These are phyloP conservation scores for Lasioglossum baleicum DNA, from an alignment of 1,140 invertebrate species.

Conservation along the genomic window DNA sequence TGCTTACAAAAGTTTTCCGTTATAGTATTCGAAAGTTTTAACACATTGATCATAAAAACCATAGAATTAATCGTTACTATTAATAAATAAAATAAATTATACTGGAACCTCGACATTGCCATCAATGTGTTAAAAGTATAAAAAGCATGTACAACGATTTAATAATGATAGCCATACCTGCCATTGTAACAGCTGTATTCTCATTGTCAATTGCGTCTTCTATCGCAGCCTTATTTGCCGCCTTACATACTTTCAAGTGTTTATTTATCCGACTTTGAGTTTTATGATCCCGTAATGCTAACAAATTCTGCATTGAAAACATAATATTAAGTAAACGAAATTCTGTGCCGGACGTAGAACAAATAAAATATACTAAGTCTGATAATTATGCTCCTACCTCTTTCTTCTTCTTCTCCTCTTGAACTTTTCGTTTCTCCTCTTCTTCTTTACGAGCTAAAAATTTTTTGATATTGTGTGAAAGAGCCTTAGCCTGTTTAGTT, in stretches of 20 bases:
- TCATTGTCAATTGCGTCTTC: conserved; percentile 89
- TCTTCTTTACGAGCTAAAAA: conserved; percentile 90
- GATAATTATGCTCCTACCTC: conserved; percentile 71
- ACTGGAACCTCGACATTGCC: background rate
- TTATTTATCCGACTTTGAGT: conserved; percentile 85
- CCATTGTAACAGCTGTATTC: conserved; percentile 87
- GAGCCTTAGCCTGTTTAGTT: conserved; percentile 83
- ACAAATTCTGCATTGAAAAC: conserved; percentile 79
- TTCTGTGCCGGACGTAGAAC: background rate
- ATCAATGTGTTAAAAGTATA: background rate
- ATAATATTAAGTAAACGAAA: conserved; percentile 6
- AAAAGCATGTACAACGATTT: conserved; percentile 12
- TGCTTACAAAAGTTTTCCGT: background rate
- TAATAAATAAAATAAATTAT: background rate
- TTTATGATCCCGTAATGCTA: conserved; percentile 87
- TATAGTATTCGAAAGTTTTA: background rate
- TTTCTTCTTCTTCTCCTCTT: conserved; percentile 84
- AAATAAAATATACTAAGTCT: background rate
- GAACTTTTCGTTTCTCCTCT: conserved; percentile 85
- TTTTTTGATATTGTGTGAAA: conserved; percentile 89
- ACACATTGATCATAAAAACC: background rate
- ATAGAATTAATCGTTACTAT: background rate
- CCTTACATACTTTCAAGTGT: conserved; percentile 90
- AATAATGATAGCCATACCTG: conserved; percentile 71
- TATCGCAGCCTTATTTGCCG: conserved; percentile 91